Evolutionary conservation across 2,888 invertebrate species (phyloP), one percentile per base, ranked within the genome.

Genomic region (Ophioninae sp.): DNA sequence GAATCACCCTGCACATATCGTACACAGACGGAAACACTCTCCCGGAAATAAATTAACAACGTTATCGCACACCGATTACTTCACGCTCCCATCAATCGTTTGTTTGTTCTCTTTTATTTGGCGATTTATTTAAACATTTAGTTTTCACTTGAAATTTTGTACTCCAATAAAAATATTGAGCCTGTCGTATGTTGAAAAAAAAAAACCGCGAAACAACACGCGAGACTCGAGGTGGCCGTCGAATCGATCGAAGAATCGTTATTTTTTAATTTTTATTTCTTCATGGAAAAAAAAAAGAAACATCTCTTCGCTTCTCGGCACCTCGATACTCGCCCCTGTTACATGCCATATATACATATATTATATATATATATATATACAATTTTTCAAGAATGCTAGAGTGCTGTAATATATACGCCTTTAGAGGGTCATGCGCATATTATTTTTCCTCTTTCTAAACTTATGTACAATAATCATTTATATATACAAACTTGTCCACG

Each of bases 381-480:
- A 88, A 86, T 89, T 90, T 44, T 86, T 84, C 89, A 91, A 87
- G 92, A 92, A 93, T 93, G 92, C 92, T 93, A 93, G 93, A 92
- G 91, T 93, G 92, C 93, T 92, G 93, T 93, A 92, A 91, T 85
- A 91, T 91, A 92, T 90, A 89, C 88, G 91, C 92, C 92, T 91
- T 90, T 92, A 90, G 91, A 91, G 91, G 90, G 88, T 89, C 88
- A 91, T 89, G 91, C 92, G 91, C 90, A 90, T 91, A 92, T 92
- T 88, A 86, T 87, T 87, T 89, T 89, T 87, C 81, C 79, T 79
- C 86, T 88, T 88, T 86, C 80, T 82, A 79, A 76, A 87, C 73
- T 85, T 85, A 69, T 68, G 10, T 73, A 59, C 30, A 6, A 62
- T 21, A 68, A 64, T 37, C 77, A 64, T 59, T 74, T 69, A 79